Conservation (phyloP, 1,140 invertebrate species). For the Leptinotarsa lineolata region DNA sequence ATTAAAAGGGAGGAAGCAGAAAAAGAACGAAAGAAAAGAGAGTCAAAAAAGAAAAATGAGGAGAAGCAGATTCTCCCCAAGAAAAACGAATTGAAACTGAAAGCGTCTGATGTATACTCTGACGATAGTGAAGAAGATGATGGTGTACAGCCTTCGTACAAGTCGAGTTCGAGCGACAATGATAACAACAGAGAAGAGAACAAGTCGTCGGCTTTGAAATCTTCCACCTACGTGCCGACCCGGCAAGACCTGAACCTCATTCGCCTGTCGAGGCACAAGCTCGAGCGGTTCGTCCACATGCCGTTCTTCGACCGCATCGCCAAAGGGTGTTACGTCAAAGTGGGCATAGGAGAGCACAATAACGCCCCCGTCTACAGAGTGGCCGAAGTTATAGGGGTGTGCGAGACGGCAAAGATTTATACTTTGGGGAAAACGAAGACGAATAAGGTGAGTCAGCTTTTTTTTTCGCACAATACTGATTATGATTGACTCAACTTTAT, state of each 20-base stretch:
- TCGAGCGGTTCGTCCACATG: slow-evolving; percentile 93
- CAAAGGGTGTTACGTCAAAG: slow-evolving; percentile 91
- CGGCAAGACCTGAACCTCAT: slow-evolving; percentile 88
- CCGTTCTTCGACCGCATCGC: slow-evolving; percentile 93
- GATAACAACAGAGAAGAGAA: slow-evolving; percentile 53
- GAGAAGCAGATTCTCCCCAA: slow-evolving; percentile 63
- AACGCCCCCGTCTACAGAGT: slow-evolving; percentile 90
- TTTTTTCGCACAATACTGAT: neutral
- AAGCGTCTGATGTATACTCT: slow-evolving; percentile 94
- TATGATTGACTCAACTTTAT: too few species aligned
- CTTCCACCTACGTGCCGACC: slow-evolving; percentile 55
- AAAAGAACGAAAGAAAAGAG: slow-evolving; percentile 57
- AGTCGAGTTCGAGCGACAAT: slow-evolving; percentile 56
- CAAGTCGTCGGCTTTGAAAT: slow-evolving; percentile 41
- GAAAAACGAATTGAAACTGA: slow-evolving; percentile 69
- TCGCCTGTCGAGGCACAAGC: slow-evolving; percentile 86
- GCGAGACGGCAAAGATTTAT: slow-evolving; percentile 95
- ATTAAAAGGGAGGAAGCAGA: slow-evolving; percentile 63
- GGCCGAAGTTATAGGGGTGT: slow-evolving; percentile 92
- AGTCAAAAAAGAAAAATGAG: slow-evolving; percentile 63
- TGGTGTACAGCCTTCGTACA: neutral
- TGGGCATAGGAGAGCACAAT: slow-evolving; percentile 91
- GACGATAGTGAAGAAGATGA: slow-evolving; percentile 80
- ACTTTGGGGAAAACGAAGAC: slow-evolving; percentile 87
- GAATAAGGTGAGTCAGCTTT: slow-evolving; percentile 71